Evolutionary conservation across 1,140 invertebrate species (phyloP).

Genomic region (Pachypsylla venusta): DNA sequence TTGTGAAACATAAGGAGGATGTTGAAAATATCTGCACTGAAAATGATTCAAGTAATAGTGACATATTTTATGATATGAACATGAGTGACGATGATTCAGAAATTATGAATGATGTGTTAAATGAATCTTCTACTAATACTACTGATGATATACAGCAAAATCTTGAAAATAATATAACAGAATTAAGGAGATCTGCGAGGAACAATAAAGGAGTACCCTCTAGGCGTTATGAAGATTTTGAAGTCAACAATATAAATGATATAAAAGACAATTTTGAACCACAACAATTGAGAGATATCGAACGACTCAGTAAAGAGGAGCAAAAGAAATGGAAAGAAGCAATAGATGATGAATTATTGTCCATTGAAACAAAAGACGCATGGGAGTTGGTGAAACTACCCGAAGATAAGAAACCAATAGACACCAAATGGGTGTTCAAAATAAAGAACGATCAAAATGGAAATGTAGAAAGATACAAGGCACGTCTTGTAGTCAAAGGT

Average conservation of each 20-base stretch:
- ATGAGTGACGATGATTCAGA: not conserved
- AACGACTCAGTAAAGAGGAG: constrained; percentile 10
- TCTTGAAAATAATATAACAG: not conserved
- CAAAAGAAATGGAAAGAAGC: constrained; percentile 26
- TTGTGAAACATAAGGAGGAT: no score
- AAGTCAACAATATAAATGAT: no score
- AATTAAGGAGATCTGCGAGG: not conserved
- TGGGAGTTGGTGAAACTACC: constrained; percentile 28
- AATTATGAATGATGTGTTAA: not conserved
- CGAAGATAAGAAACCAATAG: constrained; percentile 23
- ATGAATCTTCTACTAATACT: no score
- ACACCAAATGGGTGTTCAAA: constrained; percentile 30
- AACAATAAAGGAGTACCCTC: not conserved
- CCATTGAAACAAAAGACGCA: constrained; percentile 28
- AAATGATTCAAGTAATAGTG: no score
- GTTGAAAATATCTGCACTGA: not conserved
- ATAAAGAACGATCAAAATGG: constrained; percentile 25
- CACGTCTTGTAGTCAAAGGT: constrained; percentile 33
- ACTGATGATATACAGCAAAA: not conserved
- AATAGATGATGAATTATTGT: constrained; percentile 29
- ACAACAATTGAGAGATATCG: not conserved
- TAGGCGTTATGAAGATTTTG: not conserved
- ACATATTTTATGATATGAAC: no score
- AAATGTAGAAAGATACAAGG: constrained; percentile 28
- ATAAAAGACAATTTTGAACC: not conserved